phyloP scores from a whole-genome alignment of 1,140 invertebrate species.

The Epicauta chinensis region DNA sequence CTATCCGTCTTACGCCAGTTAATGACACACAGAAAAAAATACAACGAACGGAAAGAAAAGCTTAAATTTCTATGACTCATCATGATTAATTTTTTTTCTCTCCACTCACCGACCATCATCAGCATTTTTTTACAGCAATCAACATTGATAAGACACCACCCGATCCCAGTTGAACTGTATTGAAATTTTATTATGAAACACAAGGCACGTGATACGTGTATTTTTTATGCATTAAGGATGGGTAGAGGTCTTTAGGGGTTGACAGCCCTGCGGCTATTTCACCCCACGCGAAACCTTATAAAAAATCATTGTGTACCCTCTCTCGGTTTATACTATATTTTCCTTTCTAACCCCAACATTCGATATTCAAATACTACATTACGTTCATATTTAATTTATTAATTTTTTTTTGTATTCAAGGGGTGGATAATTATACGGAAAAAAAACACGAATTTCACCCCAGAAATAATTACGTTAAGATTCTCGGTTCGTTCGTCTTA shows the following conservation, averaged over 20 bases:
- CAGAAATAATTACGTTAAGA: too few relatives aligned
- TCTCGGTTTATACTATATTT: slow-evolving; percentile 18
- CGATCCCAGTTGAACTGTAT: not conserved
- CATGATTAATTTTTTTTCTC: slow-evolving; percentile 2
- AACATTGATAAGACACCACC: too few relatives aligned
- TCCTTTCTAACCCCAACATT: slow-evolving; percentile 17
- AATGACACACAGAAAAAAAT: not conserved
- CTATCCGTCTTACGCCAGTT: too few relatives aligned
- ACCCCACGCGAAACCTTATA: slow-evolving; percentile 18
- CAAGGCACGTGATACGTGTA: slow-evolving; percentile 3
- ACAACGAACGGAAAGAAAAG: not conserved
- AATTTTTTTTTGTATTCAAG: not conserved
- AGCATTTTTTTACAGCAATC: slow-evolving; percentile 7
- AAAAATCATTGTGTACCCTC: slow-evolving; percentile 12
- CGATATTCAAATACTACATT: slow-evolving; percentile 24
- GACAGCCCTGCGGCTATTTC: slow-evolving; percentile 18
- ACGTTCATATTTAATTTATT: slow-evolving; percentile 6
- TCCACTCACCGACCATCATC: not conserved
- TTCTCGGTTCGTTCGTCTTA: too few relatives aligned
- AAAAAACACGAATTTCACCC: too few relatives aligned
- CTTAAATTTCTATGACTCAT: slow-evolving; percentile 4
- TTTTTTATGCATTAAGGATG: slow-evolving; percentile 3
- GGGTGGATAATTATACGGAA: slow-evolving; percentile 1
- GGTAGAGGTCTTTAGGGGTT: not conserved
- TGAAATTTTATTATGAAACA: slow-evolving; percentile 12